Evolutionary conservation across 2,797 vertebrate genomes (phyloP), one percentile per base, ranked within the genome.

Genomic region (Petrocephalus schoutedeni): DNA sequence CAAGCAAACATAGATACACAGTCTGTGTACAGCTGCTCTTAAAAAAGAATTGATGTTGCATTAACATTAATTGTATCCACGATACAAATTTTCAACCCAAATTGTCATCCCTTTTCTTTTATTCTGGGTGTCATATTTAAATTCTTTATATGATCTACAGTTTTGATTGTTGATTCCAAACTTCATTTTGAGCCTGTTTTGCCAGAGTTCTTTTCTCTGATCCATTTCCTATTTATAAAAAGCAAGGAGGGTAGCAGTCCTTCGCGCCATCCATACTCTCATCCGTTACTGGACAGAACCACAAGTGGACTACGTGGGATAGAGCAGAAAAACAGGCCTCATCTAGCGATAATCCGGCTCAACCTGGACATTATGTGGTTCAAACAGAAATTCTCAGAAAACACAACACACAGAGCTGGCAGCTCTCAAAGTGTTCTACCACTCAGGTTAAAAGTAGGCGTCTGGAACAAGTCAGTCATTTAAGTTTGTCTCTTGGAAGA

Each of bases 401-500:
- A 86, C 56, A 56, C 54, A 58, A 85, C 54, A 85, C 16, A 0
- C 14, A 16, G 19, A 56, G 53, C 51, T 56, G 53, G 23, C 54
- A 58, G 21, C 53, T 36, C 16, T 58, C 23, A 41, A 86, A 86
- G 53, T 36, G 56, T 57, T 86, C 28, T 14, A 86, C 54, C 84
- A 28, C 54, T 57, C 84, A 86, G 84, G 84, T 86, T 86, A 86
- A 59, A 86, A 86, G 84, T 86, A 86, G 84, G 84, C 84, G 84
- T 86, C 84, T 86, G 56, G 84, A 86, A 86, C 56, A 86, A 58
- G 84, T 28, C 84, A 86, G 84, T 58, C 84, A 86, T 86, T 58
- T 58, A 58, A 86, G 84, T 86, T 56, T 56, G 84, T 86, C 84
- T 86, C 16, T 36, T 19, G 54, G 28, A 86, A 58, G 56, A 58